A percentile compares a stretch with the other conserved stretches of the same genome.
Evolutionary conservation across 1,140 invertebrate species (phyloP).

Genomic region (Bombus polaris): DNA sequence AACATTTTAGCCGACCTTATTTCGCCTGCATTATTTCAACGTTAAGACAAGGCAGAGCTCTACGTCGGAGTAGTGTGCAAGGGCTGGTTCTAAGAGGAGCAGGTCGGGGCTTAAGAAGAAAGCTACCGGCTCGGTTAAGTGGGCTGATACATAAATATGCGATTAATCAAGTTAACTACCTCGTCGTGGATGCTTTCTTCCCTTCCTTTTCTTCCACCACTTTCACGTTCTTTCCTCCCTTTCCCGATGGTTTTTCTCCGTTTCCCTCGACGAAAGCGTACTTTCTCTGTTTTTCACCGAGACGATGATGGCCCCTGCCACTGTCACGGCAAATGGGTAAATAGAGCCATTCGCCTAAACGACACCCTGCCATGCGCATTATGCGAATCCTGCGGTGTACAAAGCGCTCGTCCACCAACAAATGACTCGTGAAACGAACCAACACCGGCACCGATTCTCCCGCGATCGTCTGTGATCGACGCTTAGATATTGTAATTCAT

Average conservation of each 20-base stretch:
- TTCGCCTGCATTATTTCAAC: constrained; percentile 78
- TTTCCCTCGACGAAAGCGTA: not conserved
- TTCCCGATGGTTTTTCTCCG: not conserved
- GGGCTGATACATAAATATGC: constrained; percentile 79
- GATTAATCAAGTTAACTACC: constrained; percentile 78
- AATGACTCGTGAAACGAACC: constrained; percentile 77
- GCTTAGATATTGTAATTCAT: constrained; percentile 6
- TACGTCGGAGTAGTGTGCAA: constrained; percentile 53
- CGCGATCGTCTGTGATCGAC: constrained; percentile 5
- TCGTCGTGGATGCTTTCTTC: constrained; percentile 53
- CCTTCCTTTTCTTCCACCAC: constrained; percentile 1
- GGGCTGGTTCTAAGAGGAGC: constrained; percentile 39
- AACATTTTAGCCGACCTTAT: constrained; percentile 79
- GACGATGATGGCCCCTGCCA: constrained; percentile 13
- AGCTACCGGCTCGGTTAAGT: constrained; percentile 73
- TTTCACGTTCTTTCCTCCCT: not conserved
- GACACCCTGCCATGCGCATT: constrained; percentile 64
- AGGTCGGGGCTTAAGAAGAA: constrained; percentile 62
- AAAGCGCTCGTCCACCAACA: constrained; percentile 60
- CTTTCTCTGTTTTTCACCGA: constrained; percentile 38
- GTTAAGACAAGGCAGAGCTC: constrained; percentile 70
- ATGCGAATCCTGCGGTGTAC: constrained; percentile 64
- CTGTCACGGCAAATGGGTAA: constrained; percentile 60
- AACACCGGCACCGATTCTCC: constrained; percentile 20
- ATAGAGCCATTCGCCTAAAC: constrained; percentile 75